Base-by-base conservation (phyloP, 2,888 invertebrate species). In the Torymus tubicola region DNA sequence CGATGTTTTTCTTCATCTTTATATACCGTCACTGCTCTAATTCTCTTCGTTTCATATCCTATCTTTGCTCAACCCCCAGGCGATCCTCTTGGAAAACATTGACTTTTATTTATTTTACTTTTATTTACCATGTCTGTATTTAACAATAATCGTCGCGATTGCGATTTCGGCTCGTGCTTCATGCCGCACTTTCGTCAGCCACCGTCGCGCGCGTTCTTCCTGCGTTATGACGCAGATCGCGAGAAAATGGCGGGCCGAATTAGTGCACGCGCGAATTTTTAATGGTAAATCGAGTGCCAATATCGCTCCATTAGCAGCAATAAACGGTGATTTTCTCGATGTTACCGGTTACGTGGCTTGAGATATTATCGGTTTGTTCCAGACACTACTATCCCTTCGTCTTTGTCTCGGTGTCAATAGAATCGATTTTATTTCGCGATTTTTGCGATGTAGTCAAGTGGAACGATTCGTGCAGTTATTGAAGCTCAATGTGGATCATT, bases 111-210 rank as follows among this genome's bases (percentile, higher is more conserved):
- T n/a, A n/a, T n/a, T n/a, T n/a, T n/a, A 16, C 14, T n/a, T 14
- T 42, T 64, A n/a, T 64, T 64, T 64, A 18, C 5, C 5, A 13
- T n/a, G 64, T 64, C 64, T 64, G 42, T 64, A 64, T 64, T 64
- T 64, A 42, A n/a, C 42, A 31, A 4, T 64, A 10, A 24, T 2
- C 24, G 24, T 24, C 24, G 24, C 24, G 24, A 24, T 24, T 24
- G 24, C 24, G 24, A 64, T 42, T 64, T 14, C n/a, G 16, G n/a
- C n/a, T 42, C 31, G 31, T 64, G 11, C 42, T 64, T 64, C n/a
- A n/a, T n/a, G 14, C 42, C 64, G n/a, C 64, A 3, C 42, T 31
- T 64, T 64, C 64, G 10, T 31, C 42, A 42, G 13, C 24, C n/a
- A 8, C 16, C 64, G 31, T 64, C 42, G 5, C 64, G 42, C n/a